These are phyloP conservation scores for Microctonus hyperodae DNA, from an alignment of 2,888 invertebrate species.

Conservation along the genomic window DNA sequence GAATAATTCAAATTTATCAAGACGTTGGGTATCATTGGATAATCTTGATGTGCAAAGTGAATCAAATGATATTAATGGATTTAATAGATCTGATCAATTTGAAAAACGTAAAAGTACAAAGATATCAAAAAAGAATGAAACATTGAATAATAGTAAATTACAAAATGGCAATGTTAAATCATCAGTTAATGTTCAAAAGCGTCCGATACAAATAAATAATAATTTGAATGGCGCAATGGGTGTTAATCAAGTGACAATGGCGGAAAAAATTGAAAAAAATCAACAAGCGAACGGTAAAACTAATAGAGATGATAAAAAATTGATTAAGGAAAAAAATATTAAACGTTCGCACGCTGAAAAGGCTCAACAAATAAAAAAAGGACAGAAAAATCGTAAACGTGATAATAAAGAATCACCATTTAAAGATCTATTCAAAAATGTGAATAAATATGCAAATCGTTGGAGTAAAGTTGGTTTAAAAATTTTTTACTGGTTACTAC, in stretches of 20 bases:
- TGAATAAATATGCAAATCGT: slow-evolving; percentile 65
- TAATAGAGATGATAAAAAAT: slow-evolving; percentile 65
- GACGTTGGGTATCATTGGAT: slow-evolving; percentile 63
- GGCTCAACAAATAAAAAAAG: slow-evolving; percentile 64
- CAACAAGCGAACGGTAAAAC: slow-evolving; percentile 64
- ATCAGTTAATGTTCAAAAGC: slow-evolving; percentile 49
- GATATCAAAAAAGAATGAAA: slow-evolving; percentile 50
- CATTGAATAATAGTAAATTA: slow-evolving; percentile 61
- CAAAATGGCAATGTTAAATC: slow-evolving; percentile 56
- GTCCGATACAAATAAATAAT: slow-evolving; percentile 55
- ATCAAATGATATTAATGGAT: slow-evolving; percentile 47
- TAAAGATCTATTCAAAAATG: slow-evolving; percentile 56
- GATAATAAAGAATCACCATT: slow-evolving; percentile 61
- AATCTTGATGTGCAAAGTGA: slow-evolving; percentile 55
- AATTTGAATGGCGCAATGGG: slow-evolving; percentile 54
- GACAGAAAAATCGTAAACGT: slow-evolving; percentile 65
- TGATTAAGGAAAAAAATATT: slow-evolving; percentile 60
- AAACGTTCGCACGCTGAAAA: slow-evolving; percentile 64
- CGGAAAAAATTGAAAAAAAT: slow-evolving; percentile 57
- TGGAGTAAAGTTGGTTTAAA: slow-evolving; percentile 67
- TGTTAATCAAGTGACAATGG: slow-evolving; percentile 51
- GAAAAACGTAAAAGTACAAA: slow-evolving; percentile 55
- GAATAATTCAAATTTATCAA: slow-evolving; percentile 61
- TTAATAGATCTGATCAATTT: slow-evolving; percentile 55
- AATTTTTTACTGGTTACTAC: slow-evolving; percentile 79